Conservation (phyloP, 2,888 invertebrate species). For the Charanyca ferruginea region DNA sequence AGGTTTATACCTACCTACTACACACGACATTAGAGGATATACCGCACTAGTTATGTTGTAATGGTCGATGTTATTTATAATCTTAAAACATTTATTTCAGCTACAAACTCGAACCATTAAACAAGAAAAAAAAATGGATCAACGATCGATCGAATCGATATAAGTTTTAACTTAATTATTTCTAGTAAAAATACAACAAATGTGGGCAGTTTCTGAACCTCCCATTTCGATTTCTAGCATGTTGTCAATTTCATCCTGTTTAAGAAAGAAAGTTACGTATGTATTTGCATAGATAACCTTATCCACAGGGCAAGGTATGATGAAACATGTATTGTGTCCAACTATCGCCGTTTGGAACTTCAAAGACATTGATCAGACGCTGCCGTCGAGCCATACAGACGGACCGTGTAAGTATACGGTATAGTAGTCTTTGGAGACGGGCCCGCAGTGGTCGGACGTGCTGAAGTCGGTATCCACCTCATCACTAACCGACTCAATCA, state of each 20-base stretch:
- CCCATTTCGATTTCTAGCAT: background rate
- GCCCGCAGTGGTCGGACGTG: background rate
- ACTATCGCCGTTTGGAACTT: conserved; percentile 44
- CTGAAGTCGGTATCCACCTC: conserved; percentile 3
- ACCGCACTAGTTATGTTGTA: no score
- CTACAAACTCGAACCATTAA: no score
- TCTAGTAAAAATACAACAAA: no score
- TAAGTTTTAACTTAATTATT: no score
- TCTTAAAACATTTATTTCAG: no score
- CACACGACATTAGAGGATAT: no score
- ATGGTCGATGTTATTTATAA: no score
- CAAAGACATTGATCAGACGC: conserved; percentile 32
- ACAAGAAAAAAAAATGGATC: no score
- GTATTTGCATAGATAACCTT: conserved; percentile 8
- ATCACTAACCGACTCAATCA: background rate
- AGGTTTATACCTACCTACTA: no score
- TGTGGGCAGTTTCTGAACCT: background rate
- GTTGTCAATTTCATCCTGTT: background rate
- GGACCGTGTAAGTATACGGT: no score
- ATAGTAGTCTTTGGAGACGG: no score
- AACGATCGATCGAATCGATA: no score
- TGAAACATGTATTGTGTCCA: conserved; percentile 28
- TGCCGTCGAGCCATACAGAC: background rate
- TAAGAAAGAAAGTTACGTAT: background rate
- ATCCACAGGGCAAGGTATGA: conserved; percentile 20